Evolutionary conservation across 2,797 vertebrate genomes (phyloP), one percentile per base, ranked within the genome.

Genomic region (Spondyliosoma cantharus): DNA sequence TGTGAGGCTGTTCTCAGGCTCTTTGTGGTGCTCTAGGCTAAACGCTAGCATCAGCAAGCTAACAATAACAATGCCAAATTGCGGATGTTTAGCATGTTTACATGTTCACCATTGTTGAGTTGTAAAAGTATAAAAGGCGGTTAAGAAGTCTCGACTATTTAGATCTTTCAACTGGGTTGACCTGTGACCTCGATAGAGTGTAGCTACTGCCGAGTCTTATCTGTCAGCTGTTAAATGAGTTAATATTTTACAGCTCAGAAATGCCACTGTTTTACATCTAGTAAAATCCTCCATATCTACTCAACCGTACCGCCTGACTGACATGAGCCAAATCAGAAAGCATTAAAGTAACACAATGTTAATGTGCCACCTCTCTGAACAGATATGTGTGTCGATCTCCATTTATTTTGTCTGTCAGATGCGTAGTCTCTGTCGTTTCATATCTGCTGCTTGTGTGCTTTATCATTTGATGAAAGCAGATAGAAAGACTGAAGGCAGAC

Each of bases 171-270:
- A 22, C 37, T 24, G 3, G 1, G 17, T 32, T 66, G 46, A 71
- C 71, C 58, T 78, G 17, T 83, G 54, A 74, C 27, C 71, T 71
- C 25, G 17, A 3, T 19, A 50, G 71, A 69, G 49, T 29, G 61
- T 4, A 49, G 66, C 65, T 65, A 8, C 67, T 66, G 45, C 42
- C 22, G 32, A 13, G 16, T 73, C 49, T 77, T 66, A 80, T 70
- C 76, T 56, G 29, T 67, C 20, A 25, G 37, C 12, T 65, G 45
- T 60, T 50, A 52, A 62, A 58, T 29, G 0, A n/a, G 81, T 82
- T 75, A 56, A 80, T 81, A 45, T 71, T 81, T 80, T 53, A 84
- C 86, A 50, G 24, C 64, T 32, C 11, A 32, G 19, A 62, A 29
- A 72, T 54, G 48, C 42, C 48, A 24, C 22, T 46, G 45, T 70